phyloP scores from a whole-genome alignment of 2,888 invertebrate genomes.

The Coleophora deauratella region DNA sequence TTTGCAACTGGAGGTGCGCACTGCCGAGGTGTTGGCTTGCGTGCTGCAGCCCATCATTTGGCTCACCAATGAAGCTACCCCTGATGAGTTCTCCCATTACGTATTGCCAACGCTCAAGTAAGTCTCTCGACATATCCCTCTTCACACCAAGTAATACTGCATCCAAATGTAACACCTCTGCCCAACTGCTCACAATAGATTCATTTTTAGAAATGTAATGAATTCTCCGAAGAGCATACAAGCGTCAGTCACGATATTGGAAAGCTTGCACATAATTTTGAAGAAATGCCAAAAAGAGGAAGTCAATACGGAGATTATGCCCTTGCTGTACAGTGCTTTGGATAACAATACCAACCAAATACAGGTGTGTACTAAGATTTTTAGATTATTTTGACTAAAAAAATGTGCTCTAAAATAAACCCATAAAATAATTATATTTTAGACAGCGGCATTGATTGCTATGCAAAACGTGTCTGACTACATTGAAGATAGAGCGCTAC shows the following conservation, averaged over 20 bases:
- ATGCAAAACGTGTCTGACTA: constrained; percentile 89
- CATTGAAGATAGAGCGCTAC: constrained; percentile 86
- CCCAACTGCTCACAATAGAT: neutral
- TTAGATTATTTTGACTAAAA: too few relatives aligned
- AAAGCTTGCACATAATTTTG: constrained; percentile 91
- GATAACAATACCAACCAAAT: constrained; percentile 92
- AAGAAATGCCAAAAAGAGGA: constrained; percentile 89
- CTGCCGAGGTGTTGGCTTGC: constrained; percentile 89
- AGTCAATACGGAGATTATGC: constrained; percentile 86
- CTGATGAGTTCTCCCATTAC: constrained; percentile 85
- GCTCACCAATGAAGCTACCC: constrained; percentile 84
- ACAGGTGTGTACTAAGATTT: constrained; percentile 80
- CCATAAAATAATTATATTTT: constrained; percentile 19
- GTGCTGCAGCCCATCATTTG: constrained; percentile 88
- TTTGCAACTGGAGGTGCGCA: constrained; percentile 87
- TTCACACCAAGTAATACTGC: neutral
- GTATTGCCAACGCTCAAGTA: constrained; percentile 91
- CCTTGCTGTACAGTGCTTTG: constrained; percentile 88
- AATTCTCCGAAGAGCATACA: constrained; percentile 86
- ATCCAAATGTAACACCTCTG: neutral
- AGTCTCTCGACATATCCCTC: constrained; percentile 25
- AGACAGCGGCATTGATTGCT: constrained; percentile 93
- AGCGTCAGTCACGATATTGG: constrained; percentile 90
- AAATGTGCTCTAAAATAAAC: too few relatives aligned
- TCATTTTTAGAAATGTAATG: constrained; percentile 77